A percentile compares a stretch with the other conserved stretches of the same genome.
phyloP scores from a whole-genome alignment of 2,888 invertebrate genomes.

The Eremobia ochroleuca region DNA sequence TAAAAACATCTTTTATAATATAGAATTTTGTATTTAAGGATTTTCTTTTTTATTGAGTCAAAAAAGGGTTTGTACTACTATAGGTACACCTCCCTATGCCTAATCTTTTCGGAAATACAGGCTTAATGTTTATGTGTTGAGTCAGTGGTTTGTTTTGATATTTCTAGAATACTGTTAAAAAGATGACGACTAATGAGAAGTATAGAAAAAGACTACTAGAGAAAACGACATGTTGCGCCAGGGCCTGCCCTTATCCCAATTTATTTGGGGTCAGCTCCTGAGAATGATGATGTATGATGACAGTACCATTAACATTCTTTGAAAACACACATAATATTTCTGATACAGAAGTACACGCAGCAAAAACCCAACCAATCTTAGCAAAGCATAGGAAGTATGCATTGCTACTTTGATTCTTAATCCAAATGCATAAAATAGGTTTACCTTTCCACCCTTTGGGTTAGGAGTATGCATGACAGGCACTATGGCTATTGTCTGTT shows the following conservation, averaged over 20 bases:
- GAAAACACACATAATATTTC: background rate
- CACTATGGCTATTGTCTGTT: constrained; percentile 91
- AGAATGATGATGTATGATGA: background rate
- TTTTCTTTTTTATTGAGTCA: background rate
- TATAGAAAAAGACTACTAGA: too few relatives aligned
- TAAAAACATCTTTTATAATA: background rate
- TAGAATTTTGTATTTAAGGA: background rate
- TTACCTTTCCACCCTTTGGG: constrained; percentile 91
- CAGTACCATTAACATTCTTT: background rate
- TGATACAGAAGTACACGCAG: background rate
- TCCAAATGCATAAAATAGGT: background rate
- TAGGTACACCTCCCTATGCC: background rate
- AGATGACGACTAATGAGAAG: background rate
- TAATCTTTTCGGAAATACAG: background rate
- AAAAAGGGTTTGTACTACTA: too few relatives aligned
- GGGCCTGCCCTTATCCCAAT: too few relatives aligned
- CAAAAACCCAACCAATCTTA: background rate
- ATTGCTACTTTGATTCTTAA: background rate
- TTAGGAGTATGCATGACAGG: constrained; percentile 81
- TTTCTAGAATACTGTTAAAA: background rate
- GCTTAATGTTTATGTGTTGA: background rate
- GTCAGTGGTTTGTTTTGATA: background rate
- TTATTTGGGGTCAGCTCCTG: too few relatives aligned
- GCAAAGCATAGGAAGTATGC: background rate
- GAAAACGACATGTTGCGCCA: too few relatives aligned